Evolutionary conservation across 2,113 vertebrate species (phyloP).

Genomic region (Pelmatolapia mariae): DNA sequence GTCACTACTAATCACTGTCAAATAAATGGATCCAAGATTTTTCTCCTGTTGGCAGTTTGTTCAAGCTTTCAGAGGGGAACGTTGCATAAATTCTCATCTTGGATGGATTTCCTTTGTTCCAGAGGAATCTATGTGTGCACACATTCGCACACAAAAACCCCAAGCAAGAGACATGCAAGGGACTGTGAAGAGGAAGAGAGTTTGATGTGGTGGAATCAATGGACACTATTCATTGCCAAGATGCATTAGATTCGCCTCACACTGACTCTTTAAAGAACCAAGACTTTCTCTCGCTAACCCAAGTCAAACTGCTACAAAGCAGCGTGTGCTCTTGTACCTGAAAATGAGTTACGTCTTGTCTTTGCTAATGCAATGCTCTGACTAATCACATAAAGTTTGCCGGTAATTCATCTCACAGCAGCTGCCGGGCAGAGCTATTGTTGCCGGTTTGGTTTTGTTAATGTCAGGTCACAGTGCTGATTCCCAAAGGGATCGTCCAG

Average conservation of each 20-base stretch:
- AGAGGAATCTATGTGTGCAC: background rate
- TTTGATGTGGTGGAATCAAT: constrained; percentile 62
- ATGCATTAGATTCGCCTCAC: constrained; percentile 47
- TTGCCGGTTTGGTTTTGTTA: constrained; percentile 21
- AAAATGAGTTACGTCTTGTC: background rate
- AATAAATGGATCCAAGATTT: background rate
- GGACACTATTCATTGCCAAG: constrained; percentile 60
- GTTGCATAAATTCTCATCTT: constrained; percentile 5
- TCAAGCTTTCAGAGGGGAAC: background rate
- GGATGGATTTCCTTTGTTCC: constrained; percentile 8
- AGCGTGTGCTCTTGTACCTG: background rate
- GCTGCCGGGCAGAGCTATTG: constrained; percentile 6
- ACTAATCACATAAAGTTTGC: constrained; percentile 5
- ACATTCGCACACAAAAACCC: background rate
- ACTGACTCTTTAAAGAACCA: constrained; percentile 12
- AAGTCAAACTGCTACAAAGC: background rate
- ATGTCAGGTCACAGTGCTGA: constrained; percentile 39
- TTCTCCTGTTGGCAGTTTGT: background rate
- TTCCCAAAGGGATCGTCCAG: constrained; percentile 8
- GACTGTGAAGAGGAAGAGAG: constrained; percentile 54
- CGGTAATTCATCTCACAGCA: constrained; percentile 10
- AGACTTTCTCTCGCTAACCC: background rate
- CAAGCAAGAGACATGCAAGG: constrained; percentile 27
- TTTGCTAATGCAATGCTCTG: background rate
- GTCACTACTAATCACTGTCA: constrained; percentile 34